Evolutionary conservation across 2,888 invertebrate genomes (phyloP).

Genomic region (Nomada fucata): DNA sequence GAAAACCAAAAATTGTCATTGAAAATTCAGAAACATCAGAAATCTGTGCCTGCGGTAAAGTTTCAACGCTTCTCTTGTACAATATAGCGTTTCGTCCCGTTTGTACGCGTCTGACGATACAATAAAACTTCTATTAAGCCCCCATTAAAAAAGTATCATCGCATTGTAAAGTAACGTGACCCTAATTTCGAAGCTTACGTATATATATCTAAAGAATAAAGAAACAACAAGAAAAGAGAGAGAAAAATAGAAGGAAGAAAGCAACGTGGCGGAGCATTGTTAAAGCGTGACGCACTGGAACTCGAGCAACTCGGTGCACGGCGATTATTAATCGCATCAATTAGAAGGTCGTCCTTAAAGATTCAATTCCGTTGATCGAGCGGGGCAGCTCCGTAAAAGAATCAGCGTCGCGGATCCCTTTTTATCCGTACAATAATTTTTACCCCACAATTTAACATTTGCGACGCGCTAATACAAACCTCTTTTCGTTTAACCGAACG

Average conservation of each 20-base stretch:
- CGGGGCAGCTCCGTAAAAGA: not conserved
- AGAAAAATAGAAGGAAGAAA: not conserved
- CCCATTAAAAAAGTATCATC: not conserved
- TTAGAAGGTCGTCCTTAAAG: conserved; percentile 48
- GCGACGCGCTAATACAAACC: not conserved
- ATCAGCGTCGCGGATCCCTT: not conserved
- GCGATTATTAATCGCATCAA: conserved; percentile 52
- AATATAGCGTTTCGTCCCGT: no score
- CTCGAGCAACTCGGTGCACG: conserved; percentile 5
- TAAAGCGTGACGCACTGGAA: conserved; percentile 37
- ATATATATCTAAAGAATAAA: not conserved
- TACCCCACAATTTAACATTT: not conserved
- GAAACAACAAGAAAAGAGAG: not conserved
- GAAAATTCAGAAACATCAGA: no score
- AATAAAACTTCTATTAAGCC: no score
- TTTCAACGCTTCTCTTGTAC: no score
- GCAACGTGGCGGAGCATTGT: conserved; percentile 13
- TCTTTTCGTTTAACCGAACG: not conserved
- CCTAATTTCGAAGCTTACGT: not conserved
- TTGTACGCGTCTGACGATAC: no score
- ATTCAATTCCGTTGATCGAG: conserved; percentile 48
- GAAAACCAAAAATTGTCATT: no score
- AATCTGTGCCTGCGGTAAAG: no score
- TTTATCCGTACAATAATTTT: no score
- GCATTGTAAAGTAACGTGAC: not conserved